These are phyloP conservation scores for Philhelius pedissequus DNA, from an alignment of 2,888 invertebrate species.

Conservation along the genomic window DNA sequence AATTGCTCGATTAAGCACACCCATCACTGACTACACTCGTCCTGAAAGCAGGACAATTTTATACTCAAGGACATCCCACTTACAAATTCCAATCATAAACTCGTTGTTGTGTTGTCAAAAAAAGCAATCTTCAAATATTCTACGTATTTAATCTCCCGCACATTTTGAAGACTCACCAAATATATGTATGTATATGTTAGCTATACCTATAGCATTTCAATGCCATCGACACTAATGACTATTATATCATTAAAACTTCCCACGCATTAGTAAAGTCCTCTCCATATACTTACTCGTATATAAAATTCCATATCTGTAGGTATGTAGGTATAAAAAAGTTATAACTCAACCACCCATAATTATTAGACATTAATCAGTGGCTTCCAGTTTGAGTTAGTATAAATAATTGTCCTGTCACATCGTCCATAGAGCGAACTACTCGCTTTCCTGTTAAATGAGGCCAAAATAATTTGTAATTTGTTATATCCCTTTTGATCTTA, in stretches of 20 bases:
- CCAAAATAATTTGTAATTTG: constrained; percentile 39
- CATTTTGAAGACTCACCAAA: not conserved
- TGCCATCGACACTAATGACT: not conserved
- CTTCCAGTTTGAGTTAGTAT: not conserved
- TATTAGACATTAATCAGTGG: constrained; percentile 23
- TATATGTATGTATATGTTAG: no score
- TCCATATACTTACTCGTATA: not conserved
- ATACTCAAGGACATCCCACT: not conserved
- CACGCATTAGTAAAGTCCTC: not conserved
- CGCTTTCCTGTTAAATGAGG: constrained; percentile 37
- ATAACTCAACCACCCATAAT: not conserved
- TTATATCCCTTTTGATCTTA: not conserved
- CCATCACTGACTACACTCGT: no score
- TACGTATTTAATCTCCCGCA: not conserved
- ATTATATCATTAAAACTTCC: not conserved
- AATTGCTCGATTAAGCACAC: not conserved
- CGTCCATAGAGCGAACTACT: not conserved
- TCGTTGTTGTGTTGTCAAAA: not conserved
- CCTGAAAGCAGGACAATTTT: not conserved
- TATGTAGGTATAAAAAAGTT: not conserved
- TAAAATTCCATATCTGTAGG: not conserved
- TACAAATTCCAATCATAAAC: not conserved
- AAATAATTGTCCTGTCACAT: constrained; percentile 1
- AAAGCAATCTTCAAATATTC: not conserved
- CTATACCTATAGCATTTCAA: not conserved